Evolutionary conservation across 2,888 invertebrate species (phyloP).

Genomic region (Ceramica pisi): DNA sequence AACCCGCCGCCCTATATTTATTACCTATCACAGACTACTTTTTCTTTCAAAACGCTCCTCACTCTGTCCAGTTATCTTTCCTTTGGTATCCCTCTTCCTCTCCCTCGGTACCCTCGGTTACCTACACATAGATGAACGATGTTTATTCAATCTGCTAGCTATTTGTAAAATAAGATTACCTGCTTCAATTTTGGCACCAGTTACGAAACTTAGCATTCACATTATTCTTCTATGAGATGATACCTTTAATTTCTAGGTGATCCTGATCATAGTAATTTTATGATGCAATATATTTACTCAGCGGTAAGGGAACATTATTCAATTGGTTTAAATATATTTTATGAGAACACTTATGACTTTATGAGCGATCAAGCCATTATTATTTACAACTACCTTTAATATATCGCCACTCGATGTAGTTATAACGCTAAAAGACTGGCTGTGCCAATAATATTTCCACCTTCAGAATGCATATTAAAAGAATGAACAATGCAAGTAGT

Average conservation of each 20-base stretch:
- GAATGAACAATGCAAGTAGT: slow-evolving; percentile 3
- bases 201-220: background rate
- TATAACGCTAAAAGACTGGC: background rate
- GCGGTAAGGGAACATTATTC: background rate
- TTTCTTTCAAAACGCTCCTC: background rate
- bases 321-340: background rate
- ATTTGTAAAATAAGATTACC: background rate
- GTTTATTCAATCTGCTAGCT: slow-evolving; percentile 2
- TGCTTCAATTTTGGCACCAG: slow-evolving; percentile 1
- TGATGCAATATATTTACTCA: background rate
- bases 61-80: background rate
- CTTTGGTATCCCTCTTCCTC: background rate
- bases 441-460: slow-evolving; percentile 7
- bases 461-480: slow-evolving; percentile 4
- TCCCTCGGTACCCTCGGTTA: too few relatives aligned
- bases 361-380: background rate
- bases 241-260: slow-evolving; percentile 1
- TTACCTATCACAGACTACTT: too few relatives aligned
- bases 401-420: background rate
- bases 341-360: background rate
- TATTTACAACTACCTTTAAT: background rate
- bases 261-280: slow-evolving; percentile 3
- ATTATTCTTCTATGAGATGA: slow-evolving; percentile 8
- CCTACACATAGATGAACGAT: background rate
- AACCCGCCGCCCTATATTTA: too few relatives aligned